Evolutionary conservation across 2,797 vertebrate species (phyloP).

Genomic region (Pipistrellus nathusii): DNA sequence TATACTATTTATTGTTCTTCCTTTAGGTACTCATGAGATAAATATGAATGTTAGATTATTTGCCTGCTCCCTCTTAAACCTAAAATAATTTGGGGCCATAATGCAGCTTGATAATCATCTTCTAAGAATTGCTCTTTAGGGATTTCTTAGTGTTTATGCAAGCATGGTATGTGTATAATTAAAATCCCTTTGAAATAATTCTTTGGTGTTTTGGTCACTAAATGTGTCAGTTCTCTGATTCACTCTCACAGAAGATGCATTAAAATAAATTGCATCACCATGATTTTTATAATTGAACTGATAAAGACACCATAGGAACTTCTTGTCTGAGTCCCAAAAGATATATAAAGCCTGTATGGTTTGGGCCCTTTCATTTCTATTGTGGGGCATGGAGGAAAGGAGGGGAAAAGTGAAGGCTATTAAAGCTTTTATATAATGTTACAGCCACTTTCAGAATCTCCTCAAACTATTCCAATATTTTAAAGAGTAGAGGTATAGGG

Average conservation of each 20-base stretch:
- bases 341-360: neutral
- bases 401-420: neutral
- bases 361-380: neutral
- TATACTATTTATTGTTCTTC: neutral
- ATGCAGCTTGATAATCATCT: constrained; percentile 51
- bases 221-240: constrained; percentile 46
- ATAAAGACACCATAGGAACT: constrained; percentile 62
- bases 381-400: neutral
- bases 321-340: constrained; percentile 44
- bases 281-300: constrained; percentile 72
- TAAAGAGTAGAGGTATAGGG: neutral
- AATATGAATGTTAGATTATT: constrained; percentile 39
- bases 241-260: constrained; percentile 62
- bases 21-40: constrained; percentile 2
- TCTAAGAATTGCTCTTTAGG: constrained; percentile 26
- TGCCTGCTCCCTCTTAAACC: neutral
- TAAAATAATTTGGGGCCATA: constrained; percentile 32
- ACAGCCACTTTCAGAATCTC: neutral
- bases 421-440: neutral
- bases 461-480: neutral
- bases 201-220: constrained; percentile 64
- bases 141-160: constrained; percentile 66
- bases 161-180: neutral
- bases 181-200: constrained; percentile 69
- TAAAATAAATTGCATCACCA: constrained; percentile 60